Evolutionary conservation across 2,113 vertebrate species (phyloP).

Genomic region (Mustela lutreola): DNA sequence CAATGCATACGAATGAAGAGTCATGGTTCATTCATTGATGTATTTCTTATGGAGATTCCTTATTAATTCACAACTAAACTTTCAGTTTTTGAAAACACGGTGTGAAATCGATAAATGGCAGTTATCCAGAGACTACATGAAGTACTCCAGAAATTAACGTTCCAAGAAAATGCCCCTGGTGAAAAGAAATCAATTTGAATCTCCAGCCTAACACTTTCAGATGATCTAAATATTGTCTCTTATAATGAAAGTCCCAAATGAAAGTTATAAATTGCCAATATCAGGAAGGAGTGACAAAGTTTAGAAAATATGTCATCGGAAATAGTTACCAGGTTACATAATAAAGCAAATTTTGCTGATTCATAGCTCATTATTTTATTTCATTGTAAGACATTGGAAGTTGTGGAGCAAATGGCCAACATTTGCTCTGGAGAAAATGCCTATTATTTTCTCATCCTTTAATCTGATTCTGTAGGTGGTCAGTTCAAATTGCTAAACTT

Average conservation of each 20-base stretch:
- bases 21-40: not conserved
- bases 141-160: conserved; percentile 62
- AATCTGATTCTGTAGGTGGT: conserved; percentile 82
- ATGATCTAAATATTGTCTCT: conserved; percentile 61
- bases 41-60: not conserved
- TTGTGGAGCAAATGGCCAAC: conserved; percentile 73
- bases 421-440: conserved; percentile 81
- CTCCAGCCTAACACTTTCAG: conserved; percentile 33
- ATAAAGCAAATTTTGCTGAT: conserved; percentile 71
- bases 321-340: conserved; percentile 40
- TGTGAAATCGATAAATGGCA: conserved; percentile 68
- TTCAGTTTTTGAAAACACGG: conserved; percentile 15
- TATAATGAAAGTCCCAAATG: conserved; percentile 36
- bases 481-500: conserved; percentile 82
- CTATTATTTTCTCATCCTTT: conserved; percentile 83
- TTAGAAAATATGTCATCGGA: conserved; percentile 69
- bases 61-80: conserved; percentile 68
- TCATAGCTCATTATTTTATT: conserved; percentile 80
- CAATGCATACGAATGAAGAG: not conserved
- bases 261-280: conserved; percentile 68
- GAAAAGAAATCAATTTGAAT: conserved; percentile 73
- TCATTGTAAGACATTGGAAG: conserved; percentile 72
- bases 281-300: conserved; percentile 61
- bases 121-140: conserved; percentile 65
- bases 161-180: conserved; percentile 49